Conservation (phyloP, 2,888 invertebrate genomes). For the Tipula vernalis region DNA sequence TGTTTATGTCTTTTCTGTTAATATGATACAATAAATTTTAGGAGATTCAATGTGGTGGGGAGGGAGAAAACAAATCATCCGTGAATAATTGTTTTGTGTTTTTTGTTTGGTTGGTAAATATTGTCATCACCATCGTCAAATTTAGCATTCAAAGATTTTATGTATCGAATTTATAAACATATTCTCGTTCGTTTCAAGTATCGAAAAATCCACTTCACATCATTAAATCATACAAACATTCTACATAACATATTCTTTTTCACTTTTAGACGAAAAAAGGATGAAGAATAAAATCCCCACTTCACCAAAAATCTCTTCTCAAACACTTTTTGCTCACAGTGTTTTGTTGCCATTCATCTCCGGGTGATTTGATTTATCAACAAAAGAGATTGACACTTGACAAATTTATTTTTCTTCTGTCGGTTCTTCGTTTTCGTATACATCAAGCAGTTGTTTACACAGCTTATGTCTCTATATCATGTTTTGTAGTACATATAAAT, state of each 20-base stretch:
- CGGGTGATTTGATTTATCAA: background rate
- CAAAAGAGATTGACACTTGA: conserved; percentile 4
- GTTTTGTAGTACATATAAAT: too few species aligned
- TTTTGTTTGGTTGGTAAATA: background rate
- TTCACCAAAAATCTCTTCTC: background rate
- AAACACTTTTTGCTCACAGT: background rate
- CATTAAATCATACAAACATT: background rate
- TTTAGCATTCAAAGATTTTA: background rate
- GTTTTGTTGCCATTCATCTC: background rate
- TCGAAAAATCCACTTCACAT: background rate
- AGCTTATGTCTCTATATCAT: background rate
- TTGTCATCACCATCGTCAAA: background rate
- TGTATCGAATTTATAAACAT: background rate
- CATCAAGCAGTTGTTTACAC: background rate
- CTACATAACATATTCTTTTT: background rate
- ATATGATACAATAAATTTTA: background rate
- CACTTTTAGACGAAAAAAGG: background rate
- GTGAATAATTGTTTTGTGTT: background rate
- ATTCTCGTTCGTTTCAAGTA: background rate
- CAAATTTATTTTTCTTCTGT: background rate
- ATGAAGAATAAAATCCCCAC: background rate
- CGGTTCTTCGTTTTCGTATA: background rate
- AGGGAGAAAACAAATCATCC: background rate
- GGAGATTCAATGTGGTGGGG: background rate
- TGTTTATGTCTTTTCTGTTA: background rate